Evolutionary conservation across 23 tunicate species (phyloP).

Genomic region (Clavelina lepadiformis): DNA sequence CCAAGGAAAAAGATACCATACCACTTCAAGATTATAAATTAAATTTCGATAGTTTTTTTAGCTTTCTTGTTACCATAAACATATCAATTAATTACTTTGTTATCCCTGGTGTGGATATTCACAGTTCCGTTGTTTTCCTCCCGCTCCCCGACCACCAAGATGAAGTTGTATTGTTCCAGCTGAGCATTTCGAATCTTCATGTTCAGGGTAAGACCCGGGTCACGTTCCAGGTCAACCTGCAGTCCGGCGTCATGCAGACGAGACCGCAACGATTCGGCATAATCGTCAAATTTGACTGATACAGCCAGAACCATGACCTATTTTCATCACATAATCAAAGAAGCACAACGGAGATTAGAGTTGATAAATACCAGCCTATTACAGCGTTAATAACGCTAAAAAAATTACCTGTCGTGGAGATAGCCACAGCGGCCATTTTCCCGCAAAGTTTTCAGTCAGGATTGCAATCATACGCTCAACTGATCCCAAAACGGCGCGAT

Average conservation of each 20-base stretch:
- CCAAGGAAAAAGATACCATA: too few species aligned
- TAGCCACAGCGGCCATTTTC: constrained; percentile 93
- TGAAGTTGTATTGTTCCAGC: constrained; percentile 82
- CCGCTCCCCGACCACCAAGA: constrained; percentile 68
- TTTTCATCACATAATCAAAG: too few species aligned
- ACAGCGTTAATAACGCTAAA: neutral
- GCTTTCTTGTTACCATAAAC: too few species aligned
- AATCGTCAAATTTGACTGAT: constrained; percentile 56
- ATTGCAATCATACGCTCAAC: constrained; percentile 85
- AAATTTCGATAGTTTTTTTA: too few species aligned
- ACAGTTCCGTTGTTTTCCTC: constrained; percentile 62
- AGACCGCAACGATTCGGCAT: constrained; percentile 43
- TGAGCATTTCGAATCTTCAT: constrained; percentile 83
- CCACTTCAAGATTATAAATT: too few species aligned
- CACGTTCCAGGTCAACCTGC: constrained; percentile 44
- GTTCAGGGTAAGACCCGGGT: constrained; percentile 77
- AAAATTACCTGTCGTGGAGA: constrained; percentile 69
- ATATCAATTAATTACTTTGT: constrained; percentile 24
- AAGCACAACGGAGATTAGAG: too few species aligned
- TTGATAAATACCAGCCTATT: neutral
- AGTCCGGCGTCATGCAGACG: constrained; percentile 41
- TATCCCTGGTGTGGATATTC: constrained; percentile 67
- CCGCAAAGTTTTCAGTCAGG: constrained; percentile 72
- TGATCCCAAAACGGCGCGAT: constrained; percentile 81
- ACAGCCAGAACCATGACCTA: constrained; percentile 73